Percentiles rank a stretch among this genome's conserved stretches.
Conservation (phyloP, 2,113 vertebrate genomes). For the Macaca mulatta region DNA sequence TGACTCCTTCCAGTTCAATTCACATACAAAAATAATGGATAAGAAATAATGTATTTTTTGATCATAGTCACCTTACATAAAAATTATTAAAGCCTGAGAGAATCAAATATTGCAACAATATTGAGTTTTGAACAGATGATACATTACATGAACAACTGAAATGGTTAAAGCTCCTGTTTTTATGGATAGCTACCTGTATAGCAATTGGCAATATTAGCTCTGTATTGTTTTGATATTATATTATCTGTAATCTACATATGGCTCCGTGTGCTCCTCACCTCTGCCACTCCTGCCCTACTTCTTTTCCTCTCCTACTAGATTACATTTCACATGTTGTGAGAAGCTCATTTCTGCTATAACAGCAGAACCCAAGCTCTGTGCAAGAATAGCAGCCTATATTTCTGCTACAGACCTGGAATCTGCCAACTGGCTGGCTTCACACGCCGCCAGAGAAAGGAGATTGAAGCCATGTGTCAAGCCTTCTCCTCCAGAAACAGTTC, state of each 20-base stretch:
- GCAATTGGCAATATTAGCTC: too few species aligned
- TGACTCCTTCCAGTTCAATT: background rate
- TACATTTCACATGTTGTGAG: background rate
- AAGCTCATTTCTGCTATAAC: conserved; percentile 6
- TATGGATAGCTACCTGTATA: background rate
- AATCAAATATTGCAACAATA: background rate
- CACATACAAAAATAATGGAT: background rate
- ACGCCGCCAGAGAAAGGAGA: conserved; percentile 15
- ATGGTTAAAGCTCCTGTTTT: background rate
- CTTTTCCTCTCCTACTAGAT: background rate
- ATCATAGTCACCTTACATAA: background rate
- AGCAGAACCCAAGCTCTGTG: background rate
- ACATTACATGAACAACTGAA: background rate
- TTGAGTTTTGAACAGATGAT: background rate
- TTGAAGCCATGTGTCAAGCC: conserved; percentile 62
- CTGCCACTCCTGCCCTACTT: background rate
- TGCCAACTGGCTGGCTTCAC: conserved; percentile 41
- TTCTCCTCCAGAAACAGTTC: conserved; percentile 45
- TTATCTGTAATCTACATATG: background rate
- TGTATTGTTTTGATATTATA: background rate
- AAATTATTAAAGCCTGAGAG: background rate
- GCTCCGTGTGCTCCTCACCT: background rate
- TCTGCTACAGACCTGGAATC: background rate
- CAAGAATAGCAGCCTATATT: conserved; percentile 42
- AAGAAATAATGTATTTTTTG: background rate